phyloP scores from a whole-genome alignment of 2,113 vertebrate species.

The Odocoileus virginianus region DNA sequence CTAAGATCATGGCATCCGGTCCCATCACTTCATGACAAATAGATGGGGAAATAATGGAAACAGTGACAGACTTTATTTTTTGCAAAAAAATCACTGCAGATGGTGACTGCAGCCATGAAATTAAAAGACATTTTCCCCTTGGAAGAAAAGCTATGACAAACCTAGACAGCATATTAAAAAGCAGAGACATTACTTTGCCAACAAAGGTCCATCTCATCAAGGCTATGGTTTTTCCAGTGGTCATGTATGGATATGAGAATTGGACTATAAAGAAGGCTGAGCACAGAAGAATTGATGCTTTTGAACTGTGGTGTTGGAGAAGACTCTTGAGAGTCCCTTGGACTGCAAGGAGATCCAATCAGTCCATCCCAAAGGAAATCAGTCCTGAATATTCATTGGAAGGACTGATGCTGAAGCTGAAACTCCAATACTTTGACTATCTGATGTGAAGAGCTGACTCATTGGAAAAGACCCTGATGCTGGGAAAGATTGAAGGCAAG shows the following conservation, averaged over 20 bases:
- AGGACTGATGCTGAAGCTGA: background rate
- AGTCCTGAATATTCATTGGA: no score
- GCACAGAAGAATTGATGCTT: background rate
- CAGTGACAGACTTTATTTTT: no score
- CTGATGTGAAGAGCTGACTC: background rate
- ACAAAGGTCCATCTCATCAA: background rate
- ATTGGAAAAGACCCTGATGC: background rate
- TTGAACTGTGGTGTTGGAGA: background rate
- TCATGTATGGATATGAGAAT: background rate
- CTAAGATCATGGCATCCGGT: no score
- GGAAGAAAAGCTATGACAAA: no score
- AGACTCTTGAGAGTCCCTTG: background rate
- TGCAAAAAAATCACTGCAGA: no score
- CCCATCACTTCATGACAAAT: no score
- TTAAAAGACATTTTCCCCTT: no score
- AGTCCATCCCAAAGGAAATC: background rate
- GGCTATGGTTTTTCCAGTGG: background rate
- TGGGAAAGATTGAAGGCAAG: background rate
- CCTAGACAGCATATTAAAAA: background rate
- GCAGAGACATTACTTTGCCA: background rate
- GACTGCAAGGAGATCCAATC: background rate
- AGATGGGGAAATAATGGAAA: no score
- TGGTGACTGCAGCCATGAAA: no score
- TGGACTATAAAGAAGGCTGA: background rate
- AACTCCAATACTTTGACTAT: background rate